Conservation (phyloP, 2,797 vertebrate genomes). For the Falco cherrug region DNA sequence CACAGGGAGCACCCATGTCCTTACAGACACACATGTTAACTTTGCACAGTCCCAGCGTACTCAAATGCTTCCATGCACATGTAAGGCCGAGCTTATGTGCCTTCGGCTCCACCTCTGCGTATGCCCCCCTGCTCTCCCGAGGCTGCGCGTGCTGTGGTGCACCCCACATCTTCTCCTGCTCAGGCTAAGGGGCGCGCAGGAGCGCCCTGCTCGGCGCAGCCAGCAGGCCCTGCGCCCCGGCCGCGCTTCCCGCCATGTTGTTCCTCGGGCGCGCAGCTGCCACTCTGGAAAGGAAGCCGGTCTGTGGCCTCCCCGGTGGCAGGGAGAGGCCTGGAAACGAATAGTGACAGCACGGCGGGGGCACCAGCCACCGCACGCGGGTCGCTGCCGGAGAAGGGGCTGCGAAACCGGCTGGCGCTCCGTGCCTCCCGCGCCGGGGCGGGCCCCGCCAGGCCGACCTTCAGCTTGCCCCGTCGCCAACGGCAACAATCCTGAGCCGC, state of each 20-base stretch:
- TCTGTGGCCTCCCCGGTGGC: accelerated
- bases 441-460: not conserved
- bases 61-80: accelerated
- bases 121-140: not conserved
- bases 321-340: not conserved
- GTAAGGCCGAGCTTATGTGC: accelerated
- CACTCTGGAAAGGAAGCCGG: no score
- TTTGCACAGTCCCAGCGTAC: accelerated
- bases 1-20: no score
- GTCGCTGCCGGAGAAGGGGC: not conserved
- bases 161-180: not conserved
- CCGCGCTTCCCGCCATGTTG: not conserved
- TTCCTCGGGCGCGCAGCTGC: not conserved
- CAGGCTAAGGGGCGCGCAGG: accelerated
- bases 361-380: not conserved
- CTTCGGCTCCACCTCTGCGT: not conserved
- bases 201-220: not conserved
- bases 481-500: not conserved
- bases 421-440: not conserved
- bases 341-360: not conserved
- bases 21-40: accelerated
- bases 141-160: accelerated
- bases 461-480: not conserved
- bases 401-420: not conserved
- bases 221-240: no score